Conservation (phyloP, 2,888 invertebrate species). For the Calameuta idolon region DNA sequence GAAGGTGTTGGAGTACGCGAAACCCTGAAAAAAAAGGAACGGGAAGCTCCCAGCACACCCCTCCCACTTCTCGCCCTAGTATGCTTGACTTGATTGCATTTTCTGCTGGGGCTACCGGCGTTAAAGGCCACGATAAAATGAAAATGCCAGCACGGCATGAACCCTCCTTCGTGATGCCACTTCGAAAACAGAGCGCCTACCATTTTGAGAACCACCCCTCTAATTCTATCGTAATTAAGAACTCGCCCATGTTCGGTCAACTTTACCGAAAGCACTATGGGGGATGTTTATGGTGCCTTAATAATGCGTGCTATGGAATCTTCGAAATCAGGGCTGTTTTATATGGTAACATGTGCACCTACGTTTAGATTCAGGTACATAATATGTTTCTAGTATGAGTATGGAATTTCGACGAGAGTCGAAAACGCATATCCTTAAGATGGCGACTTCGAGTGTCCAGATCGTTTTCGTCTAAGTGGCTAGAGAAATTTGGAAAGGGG, state of each 20-base stretch:
- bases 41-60: not conserved
- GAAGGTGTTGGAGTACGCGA: not conserved
- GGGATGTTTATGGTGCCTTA: not conserved
- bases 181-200: not conserved
- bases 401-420: not conserved
- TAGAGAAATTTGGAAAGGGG: not conserved
- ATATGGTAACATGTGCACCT: not conserved
- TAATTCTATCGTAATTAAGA: not conserved
- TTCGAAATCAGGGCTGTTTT: not conserved
- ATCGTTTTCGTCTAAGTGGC: not conserved
- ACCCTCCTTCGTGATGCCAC: not conserved
- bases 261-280: not conserved
- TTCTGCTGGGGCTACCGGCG: constrained; percentile 14
- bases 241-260: not conserved
- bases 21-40: not conserved
- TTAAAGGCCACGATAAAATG: not conserved
- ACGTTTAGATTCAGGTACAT: not conserved
- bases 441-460: not conserved
- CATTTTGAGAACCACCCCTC: not conserved
- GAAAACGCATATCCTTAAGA: not conserved
- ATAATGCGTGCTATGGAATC: not conserved
- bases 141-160: not conserved
- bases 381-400: not conserved
- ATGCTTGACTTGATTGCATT: constrained; percentile 30
- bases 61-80: not conserved